Conservation (phyloP, 2,888 invertebrate species). For the Petrolisthes manimaculis region DNA sequence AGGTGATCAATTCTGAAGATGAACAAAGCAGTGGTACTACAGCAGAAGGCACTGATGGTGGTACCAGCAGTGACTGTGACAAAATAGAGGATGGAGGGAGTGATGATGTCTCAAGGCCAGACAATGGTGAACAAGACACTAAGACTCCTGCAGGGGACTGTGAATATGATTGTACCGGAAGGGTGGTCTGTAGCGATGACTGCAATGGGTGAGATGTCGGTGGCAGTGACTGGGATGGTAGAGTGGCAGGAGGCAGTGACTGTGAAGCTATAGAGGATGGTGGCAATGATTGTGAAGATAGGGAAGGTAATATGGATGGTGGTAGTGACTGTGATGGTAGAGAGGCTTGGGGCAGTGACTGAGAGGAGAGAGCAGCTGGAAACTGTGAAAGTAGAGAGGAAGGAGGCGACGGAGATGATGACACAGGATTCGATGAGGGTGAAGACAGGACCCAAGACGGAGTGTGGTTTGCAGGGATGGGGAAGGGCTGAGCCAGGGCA, state of each 20-base stretch:
- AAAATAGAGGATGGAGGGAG: not conserved
- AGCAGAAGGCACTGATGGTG: not conserved
- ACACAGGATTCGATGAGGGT: not conserved
- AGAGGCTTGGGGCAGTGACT: not conserved
- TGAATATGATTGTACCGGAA: not conserved
- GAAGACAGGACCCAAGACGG: constrained; percentile 20
- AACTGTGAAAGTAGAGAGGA: not conserved
- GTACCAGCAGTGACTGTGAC: not conserved
- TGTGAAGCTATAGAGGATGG: not conserved
- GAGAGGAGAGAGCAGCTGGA: not conserved
- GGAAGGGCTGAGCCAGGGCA: not conserved
- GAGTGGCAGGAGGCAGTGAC: not conserved
- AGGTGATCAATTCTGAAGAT: no score
- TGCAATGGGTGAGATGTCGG: not conserved
- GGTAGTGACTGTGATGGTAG: not conserved
- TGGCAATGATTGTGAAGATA: not conserved
- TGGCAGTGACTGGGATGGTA: not conserved
- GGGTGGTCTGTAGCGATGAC: not conserved
- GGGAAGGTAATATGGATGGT: not conserved
- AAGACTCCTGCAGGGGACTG: not conserved
- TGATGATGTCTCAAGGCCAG: not conserved
- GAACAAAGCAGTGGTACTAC: not conserved
- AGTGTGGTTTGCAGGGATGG: not conserved
- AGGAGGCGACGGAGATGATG: not conserved
- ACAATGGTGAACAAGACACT: not conserved